Conservation (phyloP, 2,797 vertebrate species). For the Cossypha heuglini region DNA sequence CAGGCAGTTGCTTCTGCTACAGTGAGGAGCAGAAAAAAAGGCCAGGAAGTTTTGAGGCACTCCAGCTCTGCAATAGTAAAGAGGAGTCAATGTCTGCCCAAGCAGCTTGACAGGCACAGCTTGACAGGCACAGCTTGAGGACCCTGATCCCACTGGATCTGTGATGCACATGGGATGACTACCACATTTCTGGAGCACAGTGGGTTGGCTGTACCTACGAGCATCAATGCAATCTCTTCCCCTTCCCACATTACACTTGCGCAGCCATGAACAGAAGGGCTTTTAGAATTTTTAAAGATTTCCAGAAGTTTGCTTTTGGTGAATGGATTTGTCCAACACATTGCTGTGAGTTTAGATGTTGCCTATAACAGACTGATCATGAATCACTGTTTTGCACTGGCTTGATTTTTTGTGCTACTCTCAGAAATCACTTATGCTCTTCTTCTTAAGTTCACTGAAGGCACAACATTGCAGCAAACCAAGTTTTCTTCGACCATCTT, state of each 20-base stretch:
- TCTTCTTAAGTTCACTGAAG: not conserved
- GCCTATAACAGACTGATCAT: not conserved
- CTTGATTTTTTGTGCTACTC: not conserved
- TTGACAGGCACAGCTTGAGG: not conserved
- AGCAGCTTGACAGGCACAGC: too few relatives aligned
- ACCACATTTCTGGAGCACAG: not conserved
- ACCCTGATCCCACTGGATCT: not conserved
- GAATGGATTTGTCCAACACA: not conserved
- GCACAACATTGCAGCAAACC: not conserved
- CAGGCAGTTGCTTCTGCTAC: not conserved
- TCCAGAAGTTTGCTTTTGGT: not conserved
- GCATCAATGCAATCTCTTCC: not conserved
- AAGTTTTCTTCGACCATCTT: not conserved
- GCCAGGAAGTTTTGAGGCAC: not conserved
- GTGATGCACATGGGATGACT: accelerated
- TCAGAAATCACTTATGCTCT: not conserved
- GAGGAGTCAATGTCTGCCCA: not conserved
- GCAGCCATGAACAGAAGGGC: not conserved
- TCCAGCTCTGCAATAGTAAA: not conserved
- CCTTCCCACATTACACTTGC: not conserved
- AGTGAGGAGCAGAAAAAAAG: not conserved
- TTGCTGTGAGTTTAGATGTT: not conserved
- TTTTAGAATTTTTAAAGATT: not conserved
- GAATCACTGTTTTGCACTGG: not conserved
- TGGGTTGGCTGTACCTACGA: accelerated